Conservation (phyloP, 1,140 invertebrate genomes). For the Platyura marginata region DNA sequence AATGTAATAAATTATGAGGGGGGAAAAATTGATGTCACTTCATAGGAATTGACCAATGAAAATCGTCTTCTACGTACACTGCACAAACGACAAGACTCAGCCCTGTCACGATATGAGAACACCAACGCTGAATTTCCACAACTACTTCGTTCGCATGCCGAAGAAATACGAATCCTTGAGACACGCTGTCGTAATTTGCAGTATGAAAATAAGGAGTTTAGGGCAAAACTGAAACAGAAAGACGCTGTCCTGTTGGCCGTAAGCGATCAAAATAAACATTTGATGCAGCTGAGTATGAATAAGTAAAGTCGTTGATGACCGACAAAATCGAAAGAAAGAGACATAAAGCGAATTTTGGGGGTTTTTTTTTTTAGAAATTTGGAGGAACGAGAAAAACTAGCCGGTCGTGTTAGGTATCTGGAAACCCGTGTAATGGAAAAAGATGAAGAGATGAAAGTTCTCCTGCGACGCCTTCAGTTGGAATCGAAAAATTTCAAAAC, state of each 20-base stretch:
- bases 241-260: constrained; percentile 40
- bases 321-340: background rate
- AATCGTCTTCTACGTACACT: constrained; percentile 50
- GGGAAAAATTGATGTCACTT: constrained; percentile 3
- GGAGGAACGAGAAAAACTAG: constrained; percentile 48
- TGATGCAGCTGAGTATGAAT: constrained; percentile 46
- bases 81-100: constrained; percentile 56
- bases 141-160: constrained; percentile 49
- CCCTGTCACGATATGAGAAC: constrained; percentile 49
- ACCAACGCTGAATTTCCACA: constrained; percentile 53
- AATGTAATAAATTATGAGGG: background rate
- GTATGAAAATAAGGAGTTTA: constrained; percentile 35
- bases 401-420: constrained; percentile 38
- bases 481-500: constrained; percentile 53
- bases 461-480: constrained; percentile 43
- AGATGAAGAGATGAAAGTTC: constrained; percentile 43
- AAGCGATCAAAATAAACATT: constrained; percentile 46
- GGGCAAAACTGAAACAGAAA: constrained; percentile 41
- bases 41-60: constrained; percentile 52
- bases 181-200: constrained; percentile 46
- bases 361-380: constrained; percentile 31
- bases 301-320: constrained; percentile 23
- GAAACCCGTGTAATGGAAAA: constrained; percentile 42
- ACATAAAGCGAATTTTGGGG: background rate
- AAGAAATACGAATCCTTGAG: constrained; percentile 53